Evolutionary conservation across 2,113 vertebrate species (phyloP).

Genomic region (Chrysemys picta): DNA sequence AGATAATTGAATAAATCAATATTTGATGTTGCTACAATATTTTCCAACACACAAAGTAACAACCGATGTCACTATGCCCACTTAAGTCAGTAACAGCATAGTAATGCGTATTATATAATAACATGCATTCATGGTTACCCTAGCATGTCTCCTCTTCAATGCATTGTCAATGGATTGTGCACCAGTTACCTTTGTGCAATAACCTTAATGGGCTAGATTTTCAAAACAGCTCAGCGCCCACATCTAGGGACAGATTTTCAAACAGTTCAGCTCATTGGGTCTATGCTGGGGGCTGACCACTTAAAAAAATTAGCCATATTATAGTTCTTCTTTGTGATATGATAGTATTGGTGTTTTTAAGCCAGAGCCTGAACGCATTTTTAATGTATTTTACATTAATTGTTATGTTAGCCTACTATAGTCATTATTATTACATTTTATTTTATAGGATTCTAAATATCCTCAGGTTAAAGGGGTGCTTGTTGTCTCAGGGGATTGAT

Average conservation of each 20-base stretch:
- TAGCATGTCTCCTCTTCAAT: not conserved
- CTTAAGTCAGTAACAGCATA: not conserved
- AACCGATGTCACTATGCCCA: not conserved
- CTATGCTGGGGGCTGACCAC: not conserved
- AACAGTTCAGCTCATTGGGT: not conserved
- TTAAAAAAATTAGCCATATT: not conserved
- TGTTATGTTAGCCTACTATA: not conserved
- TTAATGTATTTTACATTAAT: not conserved
- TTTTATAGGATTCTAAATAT: not conserved
- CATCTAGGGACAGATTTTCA: not conserved
- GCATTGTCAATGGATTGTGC: not conserved
- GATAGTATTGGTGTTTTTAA: not conserved
- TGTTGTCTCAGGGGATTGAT: not conserved
- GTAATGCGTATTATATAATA: not conserved
- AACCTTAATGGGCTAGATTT: not conserved
- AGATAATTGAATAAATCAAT: not conserved
- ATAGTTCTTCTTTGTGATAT: not conserved
- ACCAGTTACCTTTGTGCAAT: not conserved
- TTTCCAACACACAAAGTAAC: not conserved
- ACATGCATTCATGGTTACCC: not conserved
- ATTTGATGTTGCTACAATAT: not conserved
- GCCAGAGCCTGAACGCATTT: not conserved
- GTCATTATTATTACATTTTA: not conserved
- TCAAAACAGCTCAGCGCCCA: not conserved
- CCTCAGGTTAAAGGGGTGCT: not conserved